These are phyloP conservation scores for Adoxophyes honmai DNA, from an alignment of 1,140 invertebrate genomes.

Conservation along the genomic window DNA sequence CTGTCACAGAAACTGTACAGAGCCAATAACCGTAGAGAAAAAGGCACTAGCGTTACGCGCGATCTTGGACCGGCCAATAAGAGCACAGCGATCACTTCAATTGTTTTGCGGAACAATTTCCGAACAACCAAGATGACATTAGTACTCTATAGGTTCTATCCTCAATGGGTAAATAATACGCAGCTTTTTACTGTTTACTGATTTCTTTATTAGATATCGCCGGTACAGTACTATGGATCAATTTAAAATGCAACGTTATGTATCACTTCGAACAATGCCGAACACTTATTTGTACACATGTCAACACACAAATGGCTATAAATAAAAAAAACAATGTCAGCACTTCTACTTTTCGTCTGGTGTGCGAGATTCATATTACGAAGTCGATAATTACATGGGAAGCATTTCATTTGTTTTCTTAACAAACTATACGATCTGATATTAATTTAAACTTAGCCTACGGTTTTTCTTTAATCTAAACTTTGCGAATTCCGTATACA, in stretches of 20 bases:
- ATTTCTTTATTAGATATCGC: slow-evolving; percentile 67
- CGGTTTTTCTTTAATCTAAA: slow-evolving; percentile 14
- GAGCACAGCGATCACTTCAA: too few relatives aligned
- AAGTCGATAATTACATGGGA: background rate
- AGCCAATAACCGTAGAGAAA: too few relatives aligned
- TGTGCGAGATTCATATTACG: slow-evolving; percentile 23
- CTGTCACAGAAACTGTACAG: too few relatives aligned
- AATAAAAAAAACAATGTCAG: slow-evolving; percentile 29
- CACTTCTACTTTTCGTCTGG: slow-evolving; percentile 44
- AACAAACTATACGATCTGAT: background rate
- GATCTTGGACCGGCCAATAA: too few relatives aligned
- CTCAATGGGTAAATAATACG: slow-evolving; percentile 22
- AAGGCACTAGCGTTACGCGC: too few relatives aligned
- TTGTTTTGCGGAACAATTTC: too few relatives aligned
- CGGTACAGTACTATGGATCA: slow-evolving; percentile 64
- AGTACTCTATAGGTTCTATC: too few relatives aligned
- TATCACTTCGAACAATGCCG: slow-evolving; percentile 57
- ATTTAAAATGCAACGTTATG: slow-evolving; percentile 67
- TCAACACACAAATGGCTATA: slow-evolving; percentile 38
- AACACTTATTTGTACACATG: slow-evolving; percentile 65
- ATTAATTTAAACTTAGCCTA: slow-evolving; percentile 1
- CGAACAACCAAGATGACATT: too few relatives aligned
- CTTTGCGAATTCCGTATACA: slow-evolving; percentile 19
- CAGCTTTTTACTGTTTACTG: slow-evolving; percentile 36
- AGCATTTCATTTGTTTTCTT: background rate